Evolutionary conservation across 1,140 invertebrate genomes (phyloP).

Genomic region (Ectropis grisescens): DNA sequence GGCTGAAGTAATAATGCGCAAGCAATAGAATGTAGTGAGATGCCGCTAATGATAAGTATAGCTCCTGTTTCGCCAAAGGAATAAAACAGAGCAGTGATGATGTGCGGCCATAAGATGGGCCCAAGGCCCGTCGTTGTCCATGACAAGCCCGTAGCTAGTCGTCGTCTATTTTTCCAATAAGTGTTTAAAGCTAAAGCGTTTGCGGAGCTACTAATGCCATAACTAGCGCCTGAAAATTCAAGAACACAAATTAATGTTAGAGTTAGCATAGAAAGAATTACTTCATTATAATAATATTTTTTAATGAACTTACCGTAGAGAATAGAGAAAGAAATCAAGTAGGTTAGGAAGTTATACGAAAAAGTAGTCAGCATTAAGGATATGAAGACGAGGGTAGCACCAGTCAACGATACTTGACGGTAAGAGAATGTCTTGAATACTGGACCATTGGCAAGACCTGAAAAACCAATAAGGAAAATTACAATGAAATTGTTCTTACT

Average conservation of each 20-base stretch:
- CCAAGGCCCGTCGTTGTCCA: slow-evolving; percentile 74
- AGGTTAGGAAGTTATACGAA: slow-evolving; percentile 71
- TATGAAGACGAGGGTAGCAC: slow-evolving; percentile 67
- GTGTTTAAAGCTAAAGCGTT: slow-evolving; percentile 74
- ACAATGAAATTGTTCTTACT: no score
- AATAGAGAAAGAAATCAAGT: slow-evolving; percentile 73
- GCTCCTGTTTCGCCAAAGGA: slow-evolving; percentile 71
- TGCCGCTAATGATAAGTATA: slow-evolving; percentile 71
- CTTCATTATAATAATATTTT: no score
- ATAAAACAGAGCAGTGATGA: slow-evolving; percentile 68
- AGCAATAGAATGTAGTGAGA: slow-evolving; percentile 71
- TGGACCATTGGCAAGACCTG: slow-evolving; percentile 77
- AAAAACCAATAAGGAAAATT: slow-evolving; percentile 27
- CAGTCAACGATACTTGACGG: slow-evolving; percentile 73
- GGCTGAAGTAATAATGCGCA: slow-evolving; percentile 74
- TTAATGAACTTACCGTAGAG: slow-evolving; percentile 66
- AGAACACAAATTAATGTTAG: not conserved
- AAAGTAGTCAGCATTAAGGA: slow-evolving; percentile 71
- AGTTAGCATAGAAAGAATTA: no score
- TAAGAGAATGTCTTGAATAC: slow-evolving; percentile 75
- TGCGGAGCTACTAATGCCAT: slow-evolving; percentile 73
- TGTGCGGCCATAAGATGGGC: slow-evolving; percentile 70
- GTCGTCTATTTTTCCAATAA: slow-evolving; percentile 72
- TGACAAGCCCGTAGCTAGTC: slow-evolving; percentile 71
- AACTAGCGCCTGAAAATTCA: slow-evolving; percentile 66